Percentiles rank a stretch among this genome's conserved stretches.
These are phyloP conservation scores for Penelope pileata DNA, from an alignment of 2,113 vertebrate species.

Conservation along the genomic window DNA sequence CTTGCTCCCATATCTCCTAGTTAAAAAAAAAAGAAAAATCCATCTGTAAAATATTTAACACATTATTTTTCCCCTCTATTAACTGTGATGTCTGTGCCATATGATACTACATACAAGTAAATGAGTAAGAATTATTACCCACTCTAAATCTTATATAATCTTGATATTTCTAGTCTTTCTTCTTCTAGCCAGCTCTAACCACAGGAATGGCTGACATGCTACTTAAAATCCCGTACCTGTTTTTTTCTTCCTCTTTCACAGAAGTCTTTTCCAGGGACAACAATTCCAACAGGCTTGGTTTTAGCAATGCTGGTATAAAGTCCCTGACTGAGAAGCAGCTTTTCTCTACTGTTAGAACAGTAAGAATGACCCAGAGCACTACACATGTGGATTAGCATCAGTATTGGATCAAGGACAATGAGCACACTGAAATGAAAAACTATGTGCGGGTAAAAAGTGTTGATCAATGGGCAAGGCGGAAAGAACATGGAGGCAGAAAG, in stretches of 20 bases:
- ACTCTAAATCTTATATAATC: not conserved
- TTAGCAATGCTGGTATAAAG: not conserved
- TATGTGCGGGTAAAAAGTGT: not conserved
- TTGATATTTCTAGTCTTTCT: not conserved
- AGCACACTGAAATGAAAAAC: not conserved
- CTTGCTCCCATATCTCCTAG: not conserved
- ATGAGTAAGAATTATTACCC: not conserved
- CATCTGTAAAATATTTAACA: not conserved
- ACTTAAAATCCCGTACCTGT: not conserved
- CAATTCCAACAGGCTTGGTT: not conserved
- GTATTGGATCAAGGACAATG: not conserved
- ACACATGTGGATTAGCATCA: not conserved
- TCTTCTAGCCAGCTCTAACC: not conserved
- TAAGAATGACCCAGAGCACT: not conserved
- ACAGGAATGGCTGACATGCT: not conserved
- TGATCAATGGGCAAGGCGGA: not conserved
- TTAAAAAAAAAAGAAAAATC: not conserved
- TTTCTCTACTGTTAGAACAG: not conserved
- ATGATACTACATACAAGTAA: not conserved
- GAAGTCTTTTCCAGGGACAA: not conserved
- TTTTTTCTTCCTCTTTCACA: not conserved
- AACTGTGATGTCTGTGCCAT: not conserved
- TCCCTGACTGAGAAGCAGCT: not conserved
- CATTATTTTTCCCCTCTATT: not conserved
- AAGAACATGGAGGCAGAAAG: not conserved